Evolutionary conservation across 2,888 invertebrate species (phyloP).

Genomic region (Bruchidius siliquastri): DNA sequence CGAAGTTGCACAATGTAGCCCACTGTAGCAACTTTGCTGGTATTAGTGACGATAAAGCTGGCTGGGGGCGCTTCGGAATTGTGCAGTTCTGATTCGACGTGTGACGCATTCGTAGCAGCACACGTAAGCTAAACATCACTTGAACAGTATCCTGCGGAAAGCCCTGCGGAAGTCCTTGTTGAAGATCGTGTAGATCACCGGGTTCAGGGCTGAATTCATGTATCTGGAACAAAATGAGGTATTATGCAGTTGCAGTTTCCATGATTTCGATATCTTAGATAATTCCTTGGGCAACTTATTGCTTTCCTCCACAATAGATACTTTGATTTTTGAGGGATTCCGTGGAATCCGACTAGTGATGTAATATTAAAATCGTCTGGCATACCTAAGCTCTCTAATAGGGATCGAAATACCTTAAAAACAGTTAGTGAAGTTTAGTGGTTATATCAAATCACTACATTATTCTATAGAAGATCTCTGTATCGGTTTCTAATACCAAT

Average conservation of each 20-base stretch:
- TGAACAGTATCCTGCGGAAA: constrained; percentile 91
- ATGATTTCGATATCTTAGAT: no score
- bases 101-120: constrained; percentile 74
- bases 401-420: no score
- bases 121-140: constrained; percentile 87
- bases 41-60: constrained; percentile 44
- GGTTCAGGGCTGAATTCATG: constrained; percentile 94
- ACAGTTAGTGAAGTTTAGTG: no score
- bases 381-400: no score
- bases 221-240: constrained; percentile 48
- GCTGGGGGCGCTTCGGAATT: constrained; percentile 61
- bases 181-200: constrained; percentile 94
- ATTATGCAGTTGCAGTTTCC: background rate
- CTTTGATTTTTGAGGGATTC: no score
- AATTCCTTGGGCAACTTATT: no score
- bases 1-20: background rate
- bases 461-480: no score
- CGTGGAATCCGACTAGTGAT: no score
- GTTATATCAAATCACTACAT: no score
- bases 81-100: constrained; percentile 58
- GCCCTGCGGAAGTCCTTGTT: constrained; percentile 96
- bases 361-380: no score
- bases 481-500: no score
- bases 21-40: background rate
- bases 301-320: no score